A percentile compares a stretch with the other conserved stretches of the same genome.
These are phyloP conservation scores for Allophyes oxyacanthae DNA, from an alignment of 2,888 invertebrate genomes.

Conservation along the genomic window DNA sequence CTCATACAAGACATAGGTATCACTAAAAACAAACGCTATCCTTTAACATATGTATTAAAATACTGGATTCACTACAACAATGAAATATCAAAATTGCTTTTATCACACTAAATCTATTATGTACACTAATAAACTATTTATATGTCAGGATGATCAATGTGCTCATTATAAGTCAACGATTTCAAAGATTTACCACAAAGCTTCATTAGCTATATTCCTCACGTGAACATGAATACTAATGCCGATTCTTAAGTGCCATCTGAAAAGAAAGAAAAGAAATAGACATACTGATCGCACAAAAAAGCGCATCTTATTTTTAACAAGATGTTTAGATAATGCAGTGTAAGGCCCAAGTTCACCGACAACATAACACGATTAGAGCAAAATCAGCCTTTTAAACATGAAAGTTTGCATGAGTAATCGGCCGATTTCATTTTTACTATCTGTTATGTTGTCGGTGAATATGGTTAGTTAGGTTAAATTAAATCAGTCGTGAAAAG, in stretches of 20 bases:
- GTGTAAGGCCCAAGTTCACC: constrained; percentile 8
- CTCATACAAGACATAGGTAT: constrained; percentile 73
- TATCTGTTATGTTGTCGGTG: too few species aligned
- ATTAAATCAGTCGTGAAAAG: constrained; percentile 8
- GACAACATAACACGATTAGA: too few species aligned
- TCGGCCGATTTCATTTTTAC: too few species aligned
- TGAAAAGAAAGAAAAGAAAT: constrained; percentile 73
- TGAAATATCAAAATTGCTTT: constrained; percentile 77
- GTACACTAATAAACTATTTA: constrained; percentile 77
- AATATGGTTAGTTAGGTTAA: not conserved
- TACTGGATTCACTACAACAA: constrained; percentile 83
- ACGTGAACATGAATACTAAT: constrained; percentile 50
- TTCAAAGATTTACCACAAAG: constrained; percentile 59
- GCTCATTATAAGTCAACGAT: constrained; percentile 83
- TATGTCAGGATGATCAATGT: constrained; percentile 82
- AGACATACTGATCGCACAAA: constrained; percentile 49
- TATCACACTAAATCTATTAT: constrained; percentile 78
- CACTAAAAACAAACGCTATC: constrained; percentile 77
- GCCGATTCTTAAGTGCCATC: constrained; percentile 69
- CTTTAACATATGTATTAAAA: constrained; percentile 78
- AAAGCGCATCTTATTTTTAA: constrained; percentile 35
- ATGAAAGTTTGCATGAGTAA: too few species aligned
- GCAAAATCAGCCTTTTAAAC: too few species aligned
- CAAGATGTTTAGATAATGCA: constrained; percentile 54
- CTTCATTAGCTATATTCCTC: constrained; percentile 41